Evolutionary conservation across 1,140 invertebrate species (phyloP), one percentile per base, ranked within the genome.

Genomic region (Diabrotica virgifera): DNA sequence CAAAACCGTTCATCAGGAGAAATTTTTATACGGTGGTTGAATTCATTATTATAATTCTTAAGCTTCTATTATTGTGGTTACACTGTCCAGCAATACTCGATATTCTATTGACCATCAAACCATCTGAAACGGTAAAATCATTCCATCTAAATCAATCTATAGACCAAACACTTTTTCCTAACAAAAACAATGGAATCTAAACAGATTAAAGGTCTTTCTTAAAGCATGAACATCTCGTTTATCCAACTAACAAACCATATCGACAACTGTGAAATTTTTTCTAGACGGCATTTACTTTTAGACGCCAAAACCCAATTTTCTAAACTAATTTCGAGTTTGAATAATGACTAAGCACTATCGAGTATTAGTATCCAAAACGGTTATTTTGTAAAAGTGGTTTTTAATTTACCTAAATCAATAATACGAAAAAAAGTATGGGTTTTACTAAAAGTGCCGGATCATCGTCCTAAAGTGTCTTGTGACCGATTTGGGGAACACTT

Each of bases 391-490:
- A 63, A 63, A 63, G 53, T 62, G 62, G 55, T 59, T 58, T 64
- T 58, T 64, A 64, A 64, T 64, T 64, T 64, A 58, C 63, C 37
- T 62, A 62, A 62, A 62, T 62, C 60, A 62, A 62, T 62, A 62
- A 62, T 54, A 38, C 36, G 63, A 64, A 64, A 64, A 64, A 64
- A 62, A 62, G 60, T 62, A 59, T 52, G 54, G 57, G 63, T 62
- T 62, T 57, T 14, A 46, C 40, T 46, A 12, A 67, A 70, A 67
- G 65, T 70, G 68, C 68, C 68, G 50, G 60, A 63, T 70, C 68
- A 70, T 67, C 54, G 51, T 36, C 35, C 9, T 62, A 70, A 66
- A 66, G 58, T 62, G 59, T 62, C 60, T 62, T 38, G 51, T 13
- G 14, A 46, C 36, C 38, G 52, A 62, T 37, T 53, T 46, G 8